Evolutionary conservation across 1,140 invertebrate genomes (phyloP), one percentile per base, ranked within the genome.

Genomic region (Sminthurides bifidus): DNA sequence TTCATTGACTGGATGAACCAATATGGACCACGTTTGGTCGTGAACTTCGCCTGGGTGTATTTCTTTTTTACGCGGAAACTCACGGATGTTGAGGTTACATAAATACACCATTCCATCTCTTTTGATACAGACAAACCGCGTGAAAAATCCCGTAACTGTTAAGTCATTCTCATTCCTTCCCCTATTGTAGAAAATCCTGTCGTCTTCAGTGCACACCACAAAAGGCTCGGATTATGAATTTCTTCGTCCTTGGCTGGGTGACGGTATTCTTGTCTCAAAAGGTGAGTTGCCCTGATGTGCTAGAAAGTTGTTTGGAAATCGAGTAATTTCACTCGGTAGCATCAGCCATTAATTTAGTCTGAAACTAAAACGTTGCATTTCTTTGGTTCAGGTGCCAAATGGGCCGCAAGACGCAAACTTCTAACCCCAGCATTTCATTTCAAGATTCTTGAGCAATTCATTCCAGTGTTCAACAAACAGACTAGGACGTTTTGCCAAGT

Each of bases 381-480:
- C 3, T 33, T 59, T 15, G 52, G 59, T 63, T 33, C 57, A 63
- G 68, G 68, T 19, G 66, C 66, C 3, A 78, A 78, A 69, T 81
- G 79, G 79, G 68, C 69, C 15, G 65, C 56, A 0, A 66, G 78
- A 49, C 66, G 80, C 15, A 78, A 76, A 65, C 66, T 81, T 48
- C 61, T 81, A n/a, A 81, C 79, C 0, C 80, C 79, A 15, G 75
- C 79, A 4, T 81, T 81, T 65, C 81, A 81, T 66, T 82, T 82
- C 65, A 75, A 77, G 53, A 82, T 81, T 52, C 66, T 81, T 12
- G 72, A 81, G 57, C 73, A 79, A 60, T 82, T 81, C 65, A 29
- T 80, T 3, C 67, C 71, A 2, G 70, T 79, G 14, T 79, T 82
- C 66, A 80, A 81, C 65, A 68, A 74, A 19, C 77, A 82, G 61